A percentile compares a stretch with the other conserved stretches of the same genome.
Evolutionary conservation across 2,888 invertebrate species (phyloP).

Genomic region (Tiliacea aurago): DNA sequence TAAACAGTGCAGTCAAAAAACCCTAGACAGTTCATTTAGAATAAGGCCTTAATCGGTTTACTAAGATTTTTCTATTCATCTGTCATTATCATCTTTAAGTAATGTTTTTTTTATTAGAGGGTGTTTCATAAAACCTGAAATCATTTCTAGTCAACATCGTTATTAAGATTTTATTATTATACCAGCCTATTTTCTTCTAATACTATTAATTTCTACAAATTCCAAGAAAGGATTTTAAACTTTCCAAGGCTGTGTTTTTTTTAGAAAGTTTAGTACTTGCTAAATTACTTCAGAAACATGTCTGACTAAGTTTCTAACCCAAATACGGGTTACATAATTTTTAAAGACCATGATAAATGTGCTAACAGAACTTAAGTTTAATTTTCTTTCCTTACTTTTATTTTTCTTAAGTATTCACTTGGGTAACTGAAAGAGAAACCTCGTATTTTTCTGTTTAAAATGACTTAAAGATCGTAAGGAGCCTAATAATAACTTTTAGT

Average conservation of each 20-base stretch:
- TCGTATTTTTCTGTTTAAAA: constrained; percentile 23
- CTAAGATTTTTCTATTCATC: background rate
- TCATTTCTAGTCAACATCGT: background rate
- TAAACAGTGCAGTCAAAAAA: background rate
- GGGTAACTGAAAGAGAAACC: background rate
- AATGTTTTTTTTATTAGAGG: background rate
- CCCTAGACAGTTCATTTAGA: background rate
- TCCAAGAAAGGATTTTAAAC: background rate
- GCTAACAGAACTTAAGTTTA: background rate
- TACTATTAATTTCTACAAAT: background rate
- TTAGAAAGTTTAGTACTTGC: constrained; percentile 6
- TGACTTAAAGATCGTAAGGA: constrained; percentile 31
- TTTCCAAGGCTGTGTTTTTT: constrained; percentile 7
- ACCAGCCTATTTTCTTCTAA: background rate
- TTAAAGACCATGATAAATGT: background rate
- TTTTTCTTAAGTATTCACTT: background rate
- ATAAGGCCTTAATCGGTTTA: background rate
- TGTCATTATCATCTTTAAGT: background rate
- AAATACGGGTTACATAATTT: background rate
- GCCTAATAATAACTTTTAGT: constrained; percentile 60
- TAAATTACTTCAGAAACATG: constrained; percentile 3
- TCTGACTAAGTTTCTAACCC: background rate
- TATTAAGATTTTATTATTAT: background rate
- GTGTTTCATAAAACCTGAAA: background rate
- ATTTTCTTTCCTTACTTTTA: constrained; percentile 11